Evolutionary conservation across 2,113 vertebrate species (phyloP).

Genomic region (Myiagra hebetior): DNA sequence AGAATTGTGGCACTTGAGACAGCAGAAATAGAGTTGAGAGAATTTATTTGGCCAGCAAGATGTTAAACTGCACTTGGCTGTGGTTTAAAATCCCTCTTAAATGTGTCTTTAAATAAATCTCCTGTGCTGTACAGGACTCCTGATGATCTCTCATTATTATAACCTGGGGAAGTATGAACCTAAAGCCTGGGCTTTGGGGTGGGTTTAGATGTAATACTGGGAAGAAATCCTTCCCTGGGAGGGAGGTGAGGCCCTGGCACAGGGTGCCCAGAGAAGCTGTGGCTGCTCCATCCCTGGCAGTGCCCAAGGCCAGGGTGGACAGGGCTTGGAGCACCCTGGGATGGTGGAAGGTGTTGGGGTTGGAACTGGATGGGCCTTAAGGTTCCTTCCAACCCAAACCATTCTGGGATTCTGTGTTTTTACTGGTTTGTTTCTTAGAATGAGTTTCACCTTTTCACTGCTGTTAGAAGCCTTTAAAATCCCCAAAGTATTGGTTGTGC

Average conservation of each 20-base stretch:
- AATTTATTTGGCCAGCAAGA: background rate
- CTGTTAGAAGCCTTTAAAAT: background rate
- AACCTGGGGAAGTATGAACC: background rate
- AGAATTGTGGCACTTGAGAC: background rate
- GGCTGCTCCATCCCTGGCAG: background rate
- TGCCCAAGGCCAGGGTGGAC: background rate
- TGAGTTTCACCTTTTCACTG: background rate
- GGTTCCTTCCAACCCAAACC: background rate
- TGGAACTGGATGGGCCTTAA: background rate
- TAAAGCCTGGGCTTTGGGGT: background rate
- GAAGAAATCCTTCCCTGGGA: background rate
- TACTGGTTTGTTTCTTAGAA: accelerated
- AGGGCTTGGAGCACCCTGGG: background rate
- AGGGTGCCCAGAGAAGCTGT: background rate
- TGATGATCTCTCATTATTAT: background rate
- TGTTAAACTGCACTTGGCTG: background rate
- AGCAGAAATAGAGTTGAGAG: background rate
- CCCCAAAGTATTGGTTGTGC: background rate
- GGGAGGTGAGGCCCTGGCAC: background rate
- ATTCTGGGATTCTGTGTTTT: background rate
- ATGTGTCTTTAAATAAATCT: background rate
- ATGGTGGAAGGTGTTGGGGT: background rate
- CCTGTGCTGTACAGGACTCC: background rate
- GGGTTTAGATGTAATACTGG: background rate
- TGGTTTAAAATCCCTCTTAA: background rate